A percentile compares a stretch with the other conserved stretches of the same genome.
Evolutionary conservation across 2,888 invertebrate species (phyloP).

Genomic region (Tanypteryx hageni): DNA sequence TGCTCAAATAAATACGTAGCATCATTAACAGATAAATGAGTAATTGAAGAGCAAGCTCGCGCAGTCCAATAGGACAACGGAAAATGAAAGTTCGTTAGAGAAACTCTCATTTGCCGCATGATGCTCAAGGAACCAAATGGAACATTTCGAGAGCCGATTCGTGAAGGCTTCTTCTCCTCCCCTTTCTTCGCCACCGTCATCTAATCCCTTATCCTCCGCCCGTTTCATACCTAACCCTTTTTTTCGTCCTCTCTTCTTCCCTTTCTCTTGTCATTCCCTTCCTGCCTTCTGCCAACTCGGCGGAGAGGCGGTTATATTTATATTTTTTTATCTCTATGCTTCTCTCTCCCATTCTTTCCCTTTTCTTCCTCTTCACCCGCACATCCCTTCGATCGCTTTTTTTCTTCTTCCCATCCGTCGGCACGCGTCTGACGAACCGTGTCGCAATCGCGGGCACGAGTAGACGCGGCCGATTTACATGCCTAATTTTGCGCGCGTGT

Average conservation of each 20-base stretch:
- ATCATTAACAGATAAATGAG: not conserved
- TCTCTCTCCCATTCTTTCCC: not conserved
- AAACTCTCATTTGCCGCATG: not conserved
- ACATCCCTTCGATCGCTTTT: slow-evolving; percentile 39
- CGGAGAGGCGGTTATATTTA: slow-evolving; percentile 37
- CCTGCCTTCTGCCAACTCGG: slow-evolving; percentile 37
- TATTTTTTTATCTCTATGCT: slow-evolving; percentile 14
- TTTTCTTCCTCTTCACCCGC: not conserved
- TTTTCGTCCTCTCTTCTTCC: not conserved
- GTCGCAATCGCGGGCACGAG: slow-evolving; percentile 40
- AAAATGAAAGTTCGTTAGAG: slow-evolving; percentile 25
- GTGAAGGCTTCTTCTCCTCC: slow-evolving; percentile 2
- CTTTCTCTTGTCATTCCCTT: slow-evolving; percentile 17
- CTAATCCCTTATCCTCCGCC: slow-evolving; percentile 10
- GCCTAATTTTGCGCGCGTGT: not conserved
- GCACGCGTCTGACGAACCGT: slow-evolving; percentile 21
- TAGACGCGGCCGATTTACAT: not conserved
- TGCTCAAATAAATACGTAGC: not conserved
- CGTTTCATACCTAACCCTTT: not conserved
- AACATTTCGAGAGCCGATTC: slow-evolving; percentile 31
- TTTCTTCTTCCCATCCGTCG: not conserved
- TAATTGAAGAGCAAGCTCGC: not conserved
- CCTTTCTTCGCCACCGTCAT: not conserved
- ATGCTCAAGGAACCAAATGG: slow-evolving; percentile 40
- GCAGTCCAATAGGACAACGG: not conserved